Evolutionary conservation across 2,888 invertebrate species (phyloP), one percentile per base, ranked within the genome.

Genomic region (Didymodactylos carnosus): DNA sequence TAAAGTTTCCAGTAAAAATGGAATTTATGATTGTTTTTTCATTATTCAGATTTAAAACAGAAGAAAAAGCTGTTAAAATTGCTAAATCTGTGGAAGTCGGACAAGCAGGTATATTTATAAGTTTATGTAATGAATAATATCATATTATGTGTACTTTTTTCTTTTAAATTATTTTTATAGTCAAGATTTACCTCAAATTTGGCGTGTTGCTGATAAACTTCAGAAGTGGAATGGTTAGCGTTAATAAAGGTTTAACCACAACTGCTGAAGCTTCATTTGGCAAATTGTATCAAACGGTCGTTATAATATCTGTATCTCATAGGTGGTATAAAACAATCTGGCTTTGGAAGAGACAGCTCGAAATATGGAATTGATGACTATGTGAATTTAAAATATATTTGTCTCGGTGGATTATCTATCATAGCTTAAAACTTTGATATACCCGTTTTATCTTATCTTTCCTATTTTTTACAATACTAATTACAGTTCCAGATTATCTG

Each of bases 191-290:
- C 87, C 89, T 23, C 97, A 97, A 83, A 88, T 91, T 46, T 93
- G 93, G 84, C 87, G 97, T 77, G 93, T 98, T 77, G 89, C 91
- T 0, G 88, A 87, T 76, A 86, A 88, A 71, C 83, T 98, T 73
- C 90, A 97, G n/a, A 83, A 90, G 90, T 76, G 98, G 97, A 19
- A 82, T 86, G 80, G 82, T 98, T 51, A 97, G 94, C 0, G 89
- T 95, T 8, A 99, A 98, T 84, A 97, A 97, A 84, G 94, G 94
- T 10, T 83, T 93, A 0, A 88, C 98, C 78, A 94, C 94, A 0
- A 87, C 90, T 16, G 87, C 91, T 0, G 97, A 98, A 85, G 90
- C 91, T 70, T 91, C 98, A 16, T 98, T 98, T 84, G 98, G 62
- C 35, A 62, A 8, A 23, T 23, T 23, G 1, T 19, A 11, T 29